Base-by-base conservation (phyloP, 53 echinoderm and acorn worm species). In the Paelopatides confundens region DNA sequence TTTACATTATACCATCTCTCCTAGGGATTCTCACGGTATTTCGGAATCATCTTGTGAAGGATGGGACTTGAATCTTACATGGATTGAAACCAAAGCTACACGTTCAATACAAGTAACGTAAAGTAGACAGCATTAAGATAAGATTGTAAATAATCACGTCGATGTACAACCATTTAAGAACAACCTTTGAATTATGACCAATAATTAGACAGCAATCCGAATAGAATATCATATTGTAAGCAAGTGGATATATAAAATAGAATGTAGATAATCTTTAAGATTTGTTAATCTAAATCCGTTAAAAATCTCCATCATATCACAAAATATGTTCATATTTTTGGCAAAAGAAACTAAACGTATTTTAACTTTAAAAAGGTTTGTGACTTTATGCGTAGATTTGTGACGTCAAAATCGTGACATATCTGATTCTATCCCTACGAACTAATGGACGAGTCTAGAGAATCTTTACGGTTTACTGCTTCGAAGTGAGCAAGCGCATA, bases 401-500 rank as follows among this genome's bases (percentile, higher is more conserved):
- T 43, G 43, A 1, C 43, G 8, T 43, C 12, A 10, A 43, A 43
- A 43, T 43, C 43, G 43, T 43, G n/a, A n/a, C 43, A 3, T 10
- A 43, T 43, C 63, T 63, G 7, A 13, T 63, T 17, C 18, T 6
- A 67, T 67, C 29, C 79, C 79, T 51, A 24, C 34, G 8, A 48
- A 32, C 30, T 27, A 79, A 48, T 79, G 79, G 79, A 79, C 79
- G 79, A 79, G 51, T 79, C 79, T 48, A 10, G 34, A 35, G 26
- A 51, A 52, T 79, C 54, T 79, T 53, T 53, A 51, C 79, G 33
- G 79, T 52, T 79, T 79, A 31, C 79, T 51, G 52, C 49, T 48
- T 31, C 52, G 54, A 52, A 52, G 51, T 79, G 79, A 79, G 79
- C 79, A 79, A 21, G 79, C 79, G 79, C 79, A 79, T 33, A 79